Conservation (phyloP, 2,797 vertebrate species). For the Masticophis lateralis region DNA sequence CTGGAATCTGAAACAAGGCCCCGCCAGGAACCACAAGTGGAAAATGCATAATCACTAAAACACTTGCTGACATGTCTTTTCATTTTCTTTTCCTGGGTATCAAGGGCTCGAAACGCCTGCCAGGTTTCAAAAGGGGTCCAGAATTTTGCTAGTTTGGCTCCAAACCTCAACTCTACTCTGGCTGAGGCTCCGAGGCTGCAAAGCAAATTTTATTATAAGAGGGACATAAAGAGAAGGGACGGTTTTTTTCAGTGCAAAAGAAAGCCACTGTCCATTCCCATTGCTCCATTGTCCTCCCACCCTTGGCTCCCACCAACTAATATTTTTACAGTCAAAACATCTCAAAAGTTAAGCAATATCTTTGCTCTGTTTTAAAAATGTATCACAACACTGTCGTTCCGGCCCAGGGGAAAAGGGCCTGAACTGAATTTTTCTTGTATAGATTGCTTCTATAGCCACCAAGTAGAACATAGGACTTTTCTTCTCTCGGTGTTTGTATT, state of each 20-base stretch:
- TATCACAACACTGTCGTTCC: neutral
- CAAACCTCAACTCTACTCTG: neutral
- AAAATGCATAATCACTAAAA: slow-evolving; percentile 13
- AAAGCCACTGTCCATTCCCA: neutral
- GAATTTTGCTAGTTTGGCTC: neutral
- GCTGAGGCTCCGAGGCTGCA: neutral
- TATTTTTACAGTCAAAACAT: neutral
- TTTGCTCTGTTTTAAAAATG: neutral
- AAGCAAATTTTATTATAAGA: neutral
- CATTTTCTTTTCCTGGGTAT: neutral
- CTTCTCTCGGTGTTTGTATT: slow-evolving; percentile 61
- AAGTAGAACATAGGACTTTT: neutral
- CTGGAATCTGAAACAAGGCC: neutral
- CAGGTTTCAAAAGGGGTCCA: neutral
- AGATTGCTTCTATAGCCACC: slow-evolving; percentile 6
- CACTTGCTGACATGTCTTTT: neutral
- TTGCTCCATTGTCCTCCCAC: no score
- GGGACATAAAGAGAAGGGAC: neutral
- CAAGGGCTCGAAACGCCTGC: neutral
- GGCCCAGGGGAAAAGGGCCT: neutral
- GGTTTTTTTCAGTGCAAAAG: neutral
- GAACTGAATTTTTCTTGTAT: slow-evolving; percentile 27
- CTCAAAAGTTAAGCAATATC: slow-evolving; percentile 11
- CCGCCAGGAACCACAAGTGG: neutral
- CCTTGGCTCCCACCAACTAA: neutral